Conservation (phyloP, 92 coral and sea anemone genomes). For the Galaxea fascicularis region DNA sequence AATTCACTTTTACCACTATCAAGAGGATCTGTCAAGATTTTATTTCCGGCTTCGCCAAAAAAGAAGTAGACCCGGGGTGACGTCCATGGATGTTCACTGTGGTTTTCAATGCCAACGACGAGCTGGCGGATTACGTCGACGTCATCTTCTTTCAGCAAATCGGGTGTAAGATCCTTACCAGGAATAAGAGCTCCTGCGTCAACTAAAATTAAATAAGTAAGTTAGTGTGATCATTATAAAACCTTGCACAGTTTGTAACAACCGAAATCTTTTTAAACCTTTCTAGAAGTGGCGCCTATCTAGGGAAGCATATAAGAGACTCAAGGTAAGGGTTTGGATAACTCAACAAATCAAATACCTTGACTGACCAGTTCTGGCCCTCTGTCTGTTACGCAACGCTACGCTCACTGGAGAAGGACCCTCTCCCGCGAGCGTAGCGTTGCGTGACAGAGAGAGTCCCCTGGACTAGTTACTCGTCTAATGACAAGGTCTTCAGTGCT, state of each 20-base stretch:
- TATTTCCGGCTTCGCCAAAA: neutral
- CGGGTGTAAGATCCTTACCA: neutral
- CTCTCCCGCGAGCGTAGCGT: neutral
- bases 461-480: neutral
- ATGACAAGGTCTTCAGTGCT: neutral
- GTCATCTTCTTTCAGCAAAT: neutral
- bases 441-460: neutral
- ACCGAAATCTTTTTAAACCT: neutral
- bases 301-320: neutral
- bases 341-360: neutral
- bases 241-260: neutral
- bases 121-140: neutral
- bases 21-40: neutral
- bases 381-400: neutral
- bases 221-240: neutral
- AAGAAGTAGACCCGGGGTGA: neutral
- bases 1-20: conserved; percentile 9
- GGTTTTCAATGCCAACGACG: neutral
- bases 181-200: neutral
- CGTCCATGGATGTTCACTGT: neutral
- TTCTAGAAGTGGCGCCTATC: neutral
- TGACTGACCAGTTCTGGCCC: neutral
- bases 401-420: neutral
- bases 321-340: neutral
- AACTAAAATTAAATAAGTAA: neutral